Evolutionary conservation across 2,113 vertebrate species (phyloP), one percentile per base, ranked within the genome.

Genomic region (Aythya baeri): DNA sequence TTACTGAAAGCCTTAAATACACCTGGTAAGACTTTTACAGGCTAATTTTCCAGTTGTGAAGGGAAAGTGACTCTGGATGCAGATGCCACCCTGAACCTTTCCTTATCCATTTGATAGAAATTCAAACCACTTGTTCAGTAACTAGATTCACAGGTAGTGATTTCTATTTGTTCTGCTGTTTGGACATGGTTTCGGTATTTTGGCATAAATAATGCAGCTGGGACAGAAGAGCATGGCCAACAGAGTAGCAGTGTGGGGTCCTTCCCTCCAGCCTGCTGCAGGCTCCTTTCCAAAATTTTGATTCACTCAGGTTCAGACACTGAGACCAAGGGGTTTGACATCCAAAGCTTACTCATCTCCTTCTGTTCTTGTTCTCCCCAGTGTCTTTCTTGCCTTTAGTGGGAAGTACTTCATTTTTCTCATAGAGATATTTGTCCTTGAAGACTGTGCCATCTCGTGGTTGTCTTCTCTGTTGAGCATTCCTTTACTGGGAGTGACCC

Each of bases 391-490:
- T 86, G 26, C 27, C 34, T 63, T 71, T 62, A 29, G 16, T 17
- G n/a, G 57, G 34, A 83, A 21, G 20, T 22, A 50, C 41, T 71
- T 77, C 34, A 22, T 6, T 17, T 52, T 32, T 81, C 29, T 34
- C 23, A 11, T 12, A 67, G 29, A 49, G 36, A 49, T 31, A 68
- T 21, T 34, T 85, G 75, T 83, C 44, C 63, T 86, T 80, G 88
- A 86, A 80, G 36, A 77, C 31, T 91, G 63, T 91, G 83, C 83
- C 71, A 62, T 83, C 92, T 95, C 12, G 6, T 76, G 83, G 72
- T 91, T 38, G 21, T 71, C 66, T 57, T 85, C 18, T 73, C 59
- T 93, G 85, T n/a, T 63, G 59, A 41, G 16, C 65, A 7, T 13
- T 71, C 52, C 36, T 81, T 73, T 57, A 20, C 8, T 44, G 76